A percentile compares a stretch with the other conserved stretches of the same genome.
Evolutionary conservation across 2,888 invertebrate genomes (phyloP).

Genomic region (Patella caerulea): DNA sequence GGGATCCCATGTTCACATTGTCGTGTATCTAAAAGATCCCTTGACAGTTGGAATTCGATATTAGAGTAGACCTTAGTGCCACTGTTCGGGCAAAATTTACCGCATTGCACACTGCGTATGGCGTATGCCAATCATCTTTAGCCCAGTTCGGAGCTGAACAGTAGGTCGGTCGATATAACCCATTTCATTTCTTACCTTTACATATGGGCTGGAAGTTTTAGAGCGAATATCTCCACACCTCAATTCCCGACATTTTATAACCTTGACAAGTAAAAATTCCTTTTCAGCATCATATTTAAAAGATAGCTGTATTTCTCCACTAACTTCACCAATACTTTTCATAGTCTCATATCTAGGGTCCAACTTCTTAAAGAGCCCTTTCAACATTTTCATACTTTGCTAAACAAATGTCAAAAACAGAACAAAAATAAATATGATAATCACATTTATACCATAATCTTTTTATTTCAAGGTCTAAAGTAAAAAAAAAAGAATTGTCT

Average conservation of each 20-base stretch:
- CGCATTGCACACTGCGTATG: no score
- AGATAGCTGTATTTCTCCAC: constrained; percentile 64
- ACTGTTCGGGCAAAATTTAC: no score
- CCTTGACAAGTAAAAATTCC: constrained; percentile 61
- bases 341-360: constrained; percentile 58
- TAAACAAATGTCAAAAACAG: constrained; percentile 25
- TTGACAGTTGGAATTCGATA: no score
- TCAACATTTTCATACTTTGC: constrained; percentile 64
- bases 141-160: no score
- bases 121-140: no score
- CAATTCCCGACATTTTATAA: constrained; percentile 62
- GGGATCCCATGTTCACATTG: no score
- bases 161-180: neutral
- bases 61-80: no score
- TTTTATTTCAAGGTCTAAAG: no score
- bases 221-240: constrained; percentile 57
- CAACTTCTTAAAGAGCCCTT: constrained; percentile 63
- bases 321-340: constrained; percentile 48
- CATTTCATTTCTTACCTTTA: constrained; percentile 47
- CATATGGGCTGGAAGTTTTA: constrained; percentile 63
- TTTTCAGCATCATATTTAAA: constrained; percentile 62
- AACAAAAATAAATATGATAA: no score
- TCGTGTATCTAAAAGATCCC: no score
- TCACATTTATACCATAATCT: no score
- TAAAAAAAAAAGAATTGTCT: no score